Conservation (phyloP, 2,113 vertebrate genomes). For the Cyanoderma ruficeps region DNA sequence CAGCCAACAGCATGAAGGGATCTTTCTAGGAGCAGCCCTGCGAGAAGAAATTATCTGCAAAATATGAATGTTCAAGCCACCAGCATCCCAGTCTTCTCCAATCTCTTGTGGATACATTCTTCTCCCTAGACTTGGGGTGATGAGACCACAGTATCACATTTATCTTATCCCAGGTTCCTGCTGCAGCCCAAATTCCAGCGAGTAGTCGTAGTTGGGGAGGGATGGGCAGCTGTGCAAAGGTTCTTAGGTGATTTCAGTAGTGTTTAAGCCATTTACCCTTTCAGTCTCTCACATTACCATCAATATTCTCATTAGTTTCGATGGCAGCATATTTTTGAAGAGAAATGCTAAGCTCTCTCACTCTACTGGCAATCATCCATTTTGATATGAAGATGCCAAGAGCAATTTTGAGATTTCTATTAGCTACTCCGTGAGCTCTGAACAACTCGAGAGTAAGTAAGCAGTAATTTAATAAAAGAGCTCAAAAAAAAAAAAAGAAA, state of each 20-base stretch:
- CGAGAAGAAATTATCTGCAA: neutral
- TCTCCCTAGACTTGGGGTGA: neutral
- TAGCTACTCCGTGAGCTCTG: neutral
- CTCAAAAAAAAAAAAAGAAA: neutral
- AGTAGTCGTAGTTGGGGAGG: neutral
- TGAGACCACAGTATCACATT: accelerated
- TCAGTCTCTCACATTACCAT: neutral
- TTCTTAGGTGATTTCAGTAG: neutral
- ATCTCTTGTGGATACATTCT: neutral
- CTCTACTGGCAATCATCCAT: neutral
- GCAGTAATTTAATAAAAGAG: neutral
- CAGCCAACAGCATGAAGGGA: neutral
- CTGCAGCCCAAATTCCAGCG: neutral
- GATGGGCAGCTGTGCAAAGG: neutral
- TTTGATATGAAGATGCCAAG: neutral
- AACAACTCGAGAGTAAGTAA: neutral
- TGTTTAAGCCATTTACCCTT: neutral
- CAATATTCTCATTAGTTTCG: neutral
- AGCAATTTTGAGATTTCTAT: neutral
- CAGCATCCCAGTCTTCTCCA: neutral
- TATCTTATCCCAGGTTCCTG: accelerated
- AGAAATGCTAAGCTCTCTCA: neutral
- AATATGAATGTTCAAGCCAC: neutral
- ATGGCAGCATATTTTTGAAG: neutral
- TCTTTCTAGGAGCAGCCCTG: neutral